phyloP scores from a whole-genome alignment of 2,113 vertebrate species.

The Corythornis madagascariensis region DNA sequence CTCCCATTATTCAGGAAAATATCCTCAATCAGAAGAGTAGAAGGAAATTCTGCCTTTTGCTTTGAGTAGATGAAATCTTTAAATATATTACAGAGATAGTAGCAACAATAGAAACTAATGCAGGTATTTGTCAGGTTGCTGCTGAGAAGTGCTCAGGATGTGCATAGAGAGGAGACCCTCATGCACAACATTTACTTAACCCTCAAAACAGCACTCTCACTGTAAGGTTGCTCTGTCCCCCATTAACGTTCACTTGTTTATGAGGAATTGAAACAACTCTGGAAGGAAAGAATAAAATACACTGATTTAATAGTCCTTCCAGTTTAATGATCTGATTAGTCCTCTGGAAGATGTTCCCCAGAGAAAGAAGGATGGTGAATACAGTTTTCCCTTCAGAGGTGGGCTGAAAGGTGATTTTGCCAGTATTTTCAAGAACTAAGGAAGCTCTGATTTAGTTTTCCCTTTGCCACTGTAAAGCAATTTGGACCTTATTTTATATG shows the following conservation, averaged over 20 bases:
- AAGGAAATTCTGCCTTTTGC: background rate
- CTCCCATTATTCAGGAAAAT: background rate
- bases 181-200: background rate
- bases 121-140: background rate
- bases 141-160: background rate
- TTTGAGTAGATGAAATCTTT: background rate
- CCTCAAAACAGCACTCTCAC: accelerated
- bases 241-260: background rate
- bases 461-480: background rate
- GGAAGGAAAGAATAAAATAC: background rate
- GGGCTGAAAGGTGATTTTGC: background rate
- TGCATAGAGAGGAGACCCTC: background rate
- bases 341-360: background rate
- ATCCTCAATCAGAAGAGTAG: background rate
- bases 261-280: background rate
- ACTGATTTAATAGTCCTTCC: background rate
- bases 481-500: background rate
- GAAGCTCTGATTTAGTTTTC: background rate
- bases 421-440: background rate
- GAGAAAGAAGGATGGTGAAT: background rate
- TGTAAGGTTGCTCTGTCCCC: background rate
- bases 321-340: background rate
- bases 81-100: background rate
- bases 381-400: background rate
- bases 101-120: background rate